Evolutionary conservation across 2,113 vertebrate species (phyloP), one percentile per base, ranked within the genome.

Genomic region (Myiozetetes cayanensis): DNA sequence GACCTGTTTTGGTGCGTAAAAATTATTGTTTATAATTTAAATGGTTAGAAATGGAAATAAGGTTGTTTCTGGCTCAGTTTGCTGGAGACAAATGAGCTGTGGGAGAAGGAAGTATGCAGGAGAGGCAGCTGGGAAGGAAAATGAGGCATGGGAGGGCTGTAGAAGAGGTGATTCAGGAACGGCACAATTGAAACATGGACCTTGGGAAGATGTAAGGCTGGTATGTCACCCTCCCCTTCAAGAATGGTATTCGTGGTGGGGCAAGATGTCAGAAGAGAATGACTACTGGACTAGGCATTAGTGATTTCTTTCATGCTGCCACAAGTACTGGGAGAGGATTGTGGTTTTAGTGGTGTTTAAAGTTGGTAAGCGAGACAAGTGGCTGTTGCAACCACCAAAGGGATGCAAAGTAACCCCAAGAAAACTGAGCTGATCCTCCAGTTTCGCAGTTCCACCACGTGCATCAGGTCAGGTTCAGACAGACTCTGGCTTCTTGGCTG

Each of bases 21-120:
- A 91, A 84, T 75, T 72, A 85, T 80, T 89, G 66, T 93, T 91
- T 89, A 76, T 87, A 73, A 89, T 66, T 65, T 82, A 89, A 84
- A 92, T 75, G 17, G 37, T 56, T 93, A 84, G 90, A 92, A 93
- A 92, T 93, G 70, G 68, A 93, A 95, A 90, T 62, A 27, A 43
- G 59, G 76, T 52, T 92, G 20, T 81, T 95, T 80, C 90, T 96
- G 93, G 68, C 90, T 91, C 31, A 21, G 13, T 65, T 70, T 83
- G 17, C 31, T 91, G 35, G 46, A 76, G 44, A 47, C 12, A 43
- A 30, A 72, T 88, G 56, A 71, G 72, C 56, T 76, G 44, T 55
- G 33, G 33, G 49, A 93, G 59, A 72, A 78, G 66, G 66, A 89
- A 50, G 10, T 27, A 28, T 75, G 31, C 10, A 15, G 49, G 46